These are phyloP conservation scores for Camptogramma bilineatum DNA, from an alignment of 2,888 invertebrate genomes.

Conservation along the genomic window DNA sequence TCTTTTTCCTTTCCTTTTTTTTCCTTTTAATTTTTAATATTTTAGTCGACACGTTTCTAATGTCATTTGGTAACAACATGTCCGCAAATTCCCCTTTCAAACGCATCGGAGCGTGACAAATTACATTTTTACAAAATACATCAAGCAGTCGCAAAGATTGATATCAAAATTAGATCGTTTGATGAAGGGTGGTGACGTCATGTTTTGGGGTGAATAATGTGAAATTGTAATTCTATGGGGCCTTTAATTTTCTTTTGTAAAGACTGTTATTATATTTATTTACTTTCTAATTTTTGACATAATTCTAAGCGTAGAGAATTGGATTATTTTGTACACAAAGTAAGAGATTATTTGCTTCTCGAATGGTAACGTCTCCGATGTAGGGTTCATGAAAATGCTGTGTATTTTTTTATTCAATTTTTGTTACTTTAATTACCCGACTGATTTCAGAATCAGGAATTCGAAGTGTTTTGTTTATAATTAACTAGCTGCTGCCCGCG, in stretches of 20 bases:
- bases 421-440: too few relatives aligned
- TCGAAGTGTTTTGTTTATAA: too few relatives aligned
- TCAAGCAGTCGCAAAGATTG: conserved; percentile 40
- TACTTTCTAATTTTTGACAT: not conserved
- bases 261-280: conserved; percentile 3
- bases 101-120: conserved; percentile 42
- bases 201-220: conserved; percentile 38
- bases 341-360: too few relatives aligned
- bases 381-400: too few relatives aligned
- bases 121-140: conserved; percentile 40
- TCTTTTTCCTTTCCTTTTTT: too few relatives aligned
- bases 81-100: conserved; percentile 24
- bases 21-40: too few relatives aligned
- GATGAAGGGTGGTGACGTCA: conserved; percentile 46
- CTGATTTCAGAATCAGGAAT: too few relatives aligned
- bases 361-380: too few relatives aligned
- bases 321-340: too few relatives aligned
- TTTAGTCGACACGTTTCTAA: not conserved
- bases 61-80: not conserved
- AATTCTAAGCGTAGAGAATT: not conserved
- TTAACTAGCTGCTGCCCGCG: too few relatives aligned
- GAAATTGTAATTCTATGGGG: conserved; percentile 31
- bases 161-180: conserved; percentile 47
- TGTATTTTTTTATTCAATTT: too few relatives aligned
- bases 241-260: conserved; percentile 31